These are phyloP conservation scores for Nasonia oneida DNA, from an alignment of 2,888 invertebrate species.

Conservation along the genomic window DNA sequence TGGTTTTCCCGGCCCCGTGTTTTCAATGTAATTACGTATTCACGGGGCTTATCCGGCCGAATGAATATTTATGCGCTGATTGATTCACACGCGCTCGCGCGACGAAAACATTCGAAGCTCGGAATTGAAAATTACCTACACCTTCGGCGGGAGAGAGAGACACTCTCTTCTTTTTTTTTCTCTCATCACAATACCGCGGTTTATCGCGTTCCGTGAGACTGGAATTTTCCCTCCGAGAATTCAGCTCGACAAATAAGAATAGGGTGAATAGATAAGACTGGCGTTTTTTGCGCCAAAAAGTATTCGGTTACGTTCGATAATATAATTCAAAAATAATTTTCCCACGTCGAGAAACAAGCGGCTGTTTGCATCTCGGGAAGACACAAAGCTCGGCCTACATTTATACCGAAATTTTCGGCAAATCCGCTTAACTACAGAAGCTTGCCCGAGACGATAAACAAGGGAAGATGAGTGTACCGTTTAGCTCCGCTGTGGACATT, in stretches of 20 bases:
- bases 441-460: neutral
- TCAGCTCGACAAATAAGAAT: neutral
- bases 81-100: neutral
- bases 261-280: neutral
- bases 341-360: neutral
- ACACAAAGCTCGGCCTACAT: neutral
- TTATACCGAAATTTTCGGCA: neutral
- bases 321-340: neutral
- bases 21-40: slow-evolving; percentile 4
- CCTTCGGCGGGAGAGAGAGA: neutral
- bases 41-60: slow-evolving; percentile 2
- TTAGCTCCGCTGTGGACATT: neutral
- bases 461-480: neutral
- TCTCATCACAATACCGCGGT: too few relatives aligned
- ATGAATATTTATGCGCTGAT: slow-evolving; percentile 8
- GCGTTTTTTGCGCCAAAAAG: neutral
- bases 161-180: neutral
- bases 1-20: neutral
- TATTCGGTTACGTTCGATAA: neutral
- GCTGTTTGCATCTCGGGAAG: neutral
- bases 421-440: neutral
- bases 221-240: neutral
- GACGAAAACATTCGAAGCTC: neutral
- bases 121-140: neutral
- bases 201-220: neutral